A percentile compares a stretch with the other conserved stretches of the same genome.
Evolutionary conservation across 2,113 vertebrate genomes (phyloP).

Genomic region (Oceanodroma tethys): DNA sequence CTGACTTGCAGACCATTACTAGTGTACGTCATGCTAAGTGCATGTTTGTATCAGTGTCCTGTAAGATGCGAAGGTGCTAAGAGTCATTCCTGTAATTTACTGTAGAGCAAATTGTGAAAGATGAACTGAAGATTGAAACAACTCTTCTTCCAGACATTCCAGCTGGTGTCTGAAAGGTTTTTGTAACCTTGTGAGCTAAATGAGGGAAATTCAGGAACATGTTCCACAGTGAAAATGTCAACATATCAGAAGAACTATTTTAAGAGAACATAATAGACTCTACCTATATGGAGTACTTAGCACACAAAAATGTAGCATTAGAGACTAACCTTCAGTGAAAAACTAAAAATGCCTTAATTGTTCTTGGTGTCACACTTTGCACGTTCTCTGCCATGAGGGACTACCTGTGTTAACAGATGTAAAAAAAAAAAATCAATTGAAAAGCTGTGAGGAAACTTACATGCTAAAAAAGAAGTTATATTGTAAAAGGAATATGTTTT

Average conservation of each 20-base stretch:
- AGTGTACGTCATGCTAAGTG: neutral
- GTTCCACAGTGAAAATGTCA: neutral
- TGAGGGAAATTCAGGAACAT: neutral
- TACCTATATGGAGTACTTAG: neutral
- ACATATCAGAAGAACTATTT: neutral
- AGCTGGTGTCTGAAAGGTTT: neutral
- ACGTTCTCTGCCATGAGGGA: neutral
- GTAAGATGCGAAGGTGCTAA: neutral
- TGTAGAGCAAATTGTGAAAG: neutral
- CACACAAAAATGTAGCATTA: neutral
- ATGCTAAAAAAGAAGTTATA: neutral
- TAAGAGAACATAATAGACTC: neutral
- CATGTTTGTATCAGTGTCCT: neutral
- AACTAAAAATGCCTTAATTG: neutral
- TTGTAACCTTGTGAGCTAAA: neutral
- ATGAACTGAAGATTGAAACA: neutral
- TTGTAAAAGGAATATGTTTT: neutral
- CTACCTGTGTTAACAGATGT: neutral
- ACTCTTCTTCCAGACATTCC: neutral
- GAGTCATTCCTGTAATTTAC: neutral
- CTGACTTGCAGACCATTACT: neutral
- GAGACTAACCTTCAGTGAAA: neutral
- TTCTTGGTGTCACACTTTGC: neutral
- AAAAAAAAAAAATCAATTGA: neutral
- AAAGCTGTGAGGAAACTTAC: neutral